Evolutionary conservation across 2,113 vertebrate species (phyloP).

Genomic region (Micronycteris hirsuta): DNA sequence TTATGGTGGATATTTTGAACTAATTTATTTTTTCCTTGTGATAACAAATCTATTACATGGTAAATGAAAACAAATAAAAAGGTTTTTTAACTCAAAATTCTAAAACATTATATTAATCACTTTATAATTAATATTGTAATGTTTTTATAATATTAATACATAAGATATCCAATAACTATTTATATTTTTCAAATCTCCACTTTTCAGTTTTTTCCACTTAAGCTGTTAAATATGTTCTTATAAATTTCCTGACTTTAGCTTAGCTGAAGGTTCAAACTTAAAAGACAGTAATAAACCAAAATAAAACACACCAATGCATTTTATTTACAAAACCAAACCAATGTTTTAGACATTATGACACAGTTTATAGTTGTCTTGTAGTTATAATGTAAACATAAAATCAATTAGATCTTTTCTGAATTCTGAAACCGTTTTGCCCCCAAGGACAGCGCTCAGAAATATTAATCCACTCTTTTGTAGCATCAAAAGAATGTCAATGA

Average conservation of each 20-base stretch:
- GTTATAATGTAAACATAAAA: slow-evolving; percentile 1
- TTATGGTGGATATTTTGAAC: not conserved
- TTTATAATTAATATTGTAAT: not conserved
- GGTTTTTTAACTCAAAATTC: not conserved
- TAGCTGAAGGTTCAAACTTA: not conserved
- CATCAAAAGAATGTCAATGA: not conserved
- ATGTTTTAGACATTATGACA: not conserved
- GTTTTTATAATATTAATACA: not conserved
- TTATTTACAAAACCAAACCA: not conserved
- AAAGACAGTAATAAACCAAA: not conserved
- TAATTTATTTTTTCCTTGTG: not conserved
- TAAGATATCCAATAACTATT: not conserved
- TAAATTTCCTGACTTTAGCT: not conserved
- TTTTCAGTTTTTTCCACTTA: not conserved
- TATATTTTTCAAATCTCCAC: not conserved
- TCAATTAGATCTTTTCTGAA: not conserved
- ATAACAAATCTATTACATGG: not conserved
- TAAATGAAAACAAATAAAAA: not conserved
- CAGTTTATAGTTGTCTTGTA: not conserved
- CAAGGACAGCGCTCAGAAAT: not conserved
- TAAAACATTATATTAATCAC: not conserved
- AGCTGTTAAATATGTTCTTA: not conserved
- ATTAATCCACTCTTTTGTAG: not conserved
- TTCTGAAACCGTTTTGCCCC: not conserved
- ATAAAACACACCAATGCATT: not conserved